Conservation (phyloP, 2,113 vertebrate species). For the Furnarius figulus region DNA sequence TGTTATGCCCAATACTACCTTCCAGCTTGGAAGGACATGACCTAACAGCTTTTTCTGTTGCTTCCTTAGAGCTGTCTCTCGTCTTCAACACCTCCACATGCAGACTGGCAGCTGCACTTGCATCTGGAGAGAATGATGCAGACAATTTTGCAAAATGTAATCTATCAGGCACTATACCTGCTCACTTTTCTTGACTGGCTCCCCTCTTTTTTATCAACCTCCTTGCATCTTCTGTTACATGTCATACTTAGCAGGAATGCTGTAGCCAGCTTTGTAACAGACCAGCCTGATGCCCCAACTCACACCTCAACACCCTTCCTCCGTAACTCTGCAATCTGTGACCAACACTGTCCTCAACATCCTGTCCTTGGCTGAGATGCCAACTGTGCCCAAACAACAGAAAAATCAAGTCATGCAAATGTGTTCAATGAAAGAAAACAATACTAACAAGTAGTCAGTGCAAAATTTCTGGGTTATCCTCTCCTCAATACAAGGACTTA, state of each 20-base stretch:
- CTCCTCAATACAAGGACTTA: background rate
- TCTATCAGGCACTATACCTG: background rate
- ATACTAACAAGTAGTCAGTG: background rate
- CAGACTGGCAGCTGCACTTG: background rate
- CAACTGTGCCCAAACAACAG: background rate
- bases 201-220: background rate
- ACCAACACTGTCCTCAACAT: background rate
- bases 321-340: background rate
- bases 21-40: background rate
- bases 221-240: rapidly evolving
- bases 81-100: background rate
- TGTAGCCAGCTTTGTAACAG: background rate
- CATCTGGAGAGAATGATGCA: background rate
- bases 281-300: background rate
- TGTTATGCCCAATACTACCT: background rate
- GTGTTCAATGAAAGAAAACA: background rate
- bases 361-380: background rate
- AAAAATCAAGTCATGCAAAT: background rate
- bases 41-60: background rate
- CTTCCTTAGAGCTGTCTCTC: background rate
- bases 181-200: background rate
- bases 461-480: background rate
- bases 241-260: background rate
- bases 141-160: background rate
- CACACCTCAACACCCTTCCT: background rate